Evolutionary conservation across 2,888 invertebrate genomes (phyloP).

Genomic region (Lacanobia wlatinum): DNA sequence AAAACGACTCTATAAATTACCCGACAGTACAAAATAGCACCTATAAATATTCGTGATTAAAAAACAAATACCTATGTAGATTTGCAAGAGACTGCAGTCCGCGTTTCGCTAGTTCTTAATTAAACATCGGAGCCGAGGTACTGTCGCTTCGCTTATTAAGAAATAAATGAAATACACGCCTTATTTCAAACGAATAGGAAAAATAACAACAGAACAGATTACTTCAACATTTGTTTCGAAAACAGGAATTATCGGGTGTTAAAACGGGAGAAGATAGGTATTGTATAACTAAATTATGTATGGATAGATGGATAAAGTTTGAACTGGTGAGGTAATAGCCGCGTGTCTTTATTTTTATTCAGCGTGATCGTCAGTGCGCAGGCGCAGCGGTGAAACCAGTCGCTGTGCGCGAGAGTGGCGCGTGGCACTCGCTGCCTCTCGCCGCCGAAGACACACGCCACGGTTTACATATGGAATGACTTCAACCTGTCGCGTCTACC

Average conservation of each 20-base stretch:
- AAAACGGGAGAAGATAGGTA: conserved; percentile 71
- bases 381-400: conserved; percentile 65
- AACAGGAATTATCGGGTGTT: conserved; percentile 70
- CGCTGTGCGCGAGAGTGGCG: conserved; percentile 72
- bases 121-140: conserved; percentile 78
- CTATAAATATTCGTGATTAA: conserved; percentile 83
- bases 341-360: conserved; percentile 77
- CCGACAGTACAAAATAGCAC: conserved; percentile 73
- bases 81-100: conserved; percentile 58
- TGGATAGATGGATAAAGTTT: conserved; percentile 56
- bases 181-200: conserved; percentile 73
- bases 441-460: conserved; percentile 51
- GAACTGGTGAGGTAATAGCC: conserved; percentile 65
- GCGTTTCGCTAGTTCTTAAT: conserved; percentile 82
- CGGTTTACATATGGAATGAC: conserved; percentile 38
- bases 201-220: conserved; percentile 67
- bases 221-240: conserved; percentile 73
- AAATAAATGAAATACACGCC: conserved; percentile 84
- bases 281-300: conserved; percentile 37
- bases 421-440: conserved; percentile 64
- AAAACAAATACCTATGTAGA: conserved; percentile 79
- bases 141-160: conserved; percentile 83
- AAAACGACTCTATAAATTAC: conserved; percentile 73
- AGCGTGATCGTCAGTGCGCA: conserved; percentile 70
- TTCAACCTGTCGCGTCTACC: conserved; percentile 19